Percentiles rank a stretch among this genome's conserved stretches.
These are phyloP conservation scores for Coelopa pilipes DNA, from an alignment of 2,888 invertebrate genomes.

Conservation along the genomic window DNA sequence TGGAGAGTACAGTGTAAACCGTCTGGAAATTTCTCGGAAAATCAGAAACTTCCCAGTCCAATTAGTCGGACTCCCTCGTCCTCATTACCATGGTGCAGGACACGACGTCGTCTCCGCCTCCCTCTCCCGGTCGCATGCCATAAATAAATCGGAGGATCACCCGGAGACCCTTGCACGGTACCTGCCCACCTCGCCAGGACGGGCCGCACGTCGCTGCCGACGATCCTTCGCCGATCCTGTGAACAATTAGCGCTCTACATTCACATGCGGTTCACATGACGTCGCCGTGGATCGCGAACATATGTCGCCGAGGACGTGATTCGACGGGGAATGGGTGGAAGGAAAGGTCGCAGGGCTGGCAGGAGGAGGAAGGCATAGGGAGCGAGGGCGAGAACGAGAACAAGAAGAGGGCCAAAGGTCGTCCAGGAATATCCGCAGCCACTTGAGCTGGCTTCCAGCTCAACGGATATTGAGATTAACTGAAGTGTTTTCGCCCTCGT, in stretches of 20 bases:
- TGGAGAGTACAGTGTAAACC: neutral
- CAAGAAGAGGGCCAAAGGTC: neutral
- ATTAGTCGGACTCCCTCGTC: neutral
- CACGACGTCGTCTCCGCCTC: neutral
- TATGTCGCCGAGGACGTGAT: neutral
- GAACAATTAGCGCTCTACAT: slow-evolving; percentile 29
- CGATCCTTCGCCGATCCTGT: slow-evolving; percentile 9
- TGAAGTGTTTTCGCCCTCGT: slow-evolving; percentile 7
- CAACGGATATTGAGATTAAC: slow-evolving; percentile 30
- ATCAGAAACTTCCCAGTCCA: slow-evolving; percentile 7
- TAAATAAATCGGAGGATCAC: slow-evolving; percentile 22
- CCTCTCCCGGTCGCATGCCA: neutral
- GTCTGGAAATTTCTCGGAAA: slow-evolving; percentile 2
- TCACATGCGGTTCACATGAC: neutral
- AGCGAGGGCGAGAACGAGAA: neutral
- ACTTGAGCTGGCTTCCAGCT: slow-evolving; percentile 13
- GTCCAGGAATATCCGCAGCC: neutral
- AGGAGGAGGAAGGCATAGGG: too few species aligned
- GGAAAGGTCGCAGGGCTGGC: too few species aligned
- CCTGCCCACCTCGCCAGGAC: slow-evolving; percentile 6
- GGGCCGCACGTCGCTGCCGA: neutral
- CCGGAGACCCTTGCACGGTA: neutral
- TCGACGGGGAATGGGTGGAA: neutral
- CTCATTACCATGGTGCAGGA: neutral
- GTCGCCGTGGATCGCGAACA: neutral